Base-by-base conservation (phyloP, 2,888 invertebrate species). In the Euclidia mi region DNA sequence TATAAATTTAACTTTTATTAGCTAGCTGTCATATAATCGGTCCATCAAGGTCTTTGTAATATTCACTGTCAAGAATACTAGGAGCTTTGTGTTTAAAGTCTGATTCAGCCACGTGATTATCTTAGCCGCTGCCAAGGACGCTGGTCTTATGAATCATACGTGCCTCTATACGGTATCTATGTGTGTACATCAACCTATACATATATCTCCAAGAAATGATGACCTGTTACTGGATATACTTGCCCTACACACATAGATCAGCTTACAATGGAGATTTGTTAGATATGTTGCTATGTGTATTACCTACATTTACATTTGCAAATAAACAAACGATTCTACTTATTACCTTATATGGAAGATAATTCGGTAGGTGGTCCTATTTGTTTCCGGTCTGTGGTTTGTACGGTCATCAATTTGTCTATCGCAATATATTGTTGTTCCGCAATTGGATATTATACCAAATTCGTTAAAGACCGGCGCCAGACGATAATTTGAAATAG, bases 101-200 rank as follows among this genome's bases (percentile, higher is more conserved):
- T 44, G 18, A 12, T 11, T 32, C 17, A 20, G n/a, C 32, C 9
- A 4, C 18, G 25, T 44, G 32, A 18, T 7, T 6, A 3, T 15
- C 31, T 41, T 59, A 28, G 51, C 42, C 55, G 42, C 41, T 35
- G 12, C 15, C 55, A 64, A 58, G 56, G 60, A 32, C 50, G 11
- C 4, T 20, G 3, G 17, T 59, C 12, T 48, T 51, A 58, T 70
- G 69, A 72, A 56, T 72, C 70, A 72, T 11, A 10, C 14, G n/a
- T 41, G 11, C 37, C 25, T 17, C 59, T 47, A 45, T 34, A 60
- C 51, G 35, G 15, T 45, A 53, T 50, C 18, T 57, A 68, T 66
- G 47, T 50, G 40, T 68, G 28, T 69, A 60, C 37, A 14, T 14
- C 35, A 31, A 43, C 25, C 25, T 49, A 31, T 32, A 12, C 32